These are phyloP conservation scores for Hyppa rectilinea DNA, from an alignment of 2,888 invertebrate species.

Conservation along the genomic window DNA sequence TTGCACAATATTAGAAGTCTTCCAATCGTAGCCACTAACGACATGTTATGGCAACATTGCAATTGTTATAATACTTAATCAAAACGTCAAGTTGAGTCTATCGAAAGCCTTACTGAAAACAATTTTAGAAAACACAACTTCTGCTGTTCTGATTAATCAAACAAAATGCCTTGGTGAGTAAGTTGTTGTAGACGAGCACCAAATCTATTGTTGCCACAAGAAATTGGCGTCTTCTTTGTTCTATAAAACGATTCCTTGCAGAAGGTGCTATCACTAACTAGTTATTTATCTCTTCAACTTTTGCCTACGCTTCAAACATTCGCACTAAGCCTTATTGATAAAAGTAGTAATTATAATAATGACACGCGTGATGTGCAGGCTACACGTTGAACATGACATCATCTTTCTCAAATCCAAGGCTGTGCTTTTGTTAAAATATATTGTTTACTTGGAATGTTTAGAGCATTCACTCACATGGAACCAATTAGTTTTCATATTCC, in stretches of 20 bases:
- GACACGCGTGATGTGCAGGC: conserved; percentile 43
- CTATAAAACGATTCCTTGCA: no score
- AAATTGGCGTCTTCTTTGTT: no score
- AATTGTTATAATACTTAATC: conserved; percentile 19
- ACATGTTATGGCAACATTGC: conserved; percentile 22
- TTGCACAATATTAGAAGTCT: conserved; percentile 11
- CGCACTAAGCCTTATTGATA: conserved; percentile 32
- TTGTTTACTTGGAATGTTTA: conserved; percentile 58
- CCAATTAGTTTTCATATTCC: conserved; percentile 41
- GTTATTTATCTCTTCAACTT: conserved; percentile 15
- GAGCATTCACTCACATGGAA: conserved; percentile 56
- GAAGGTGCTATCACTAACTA: conserved; percentile 12
- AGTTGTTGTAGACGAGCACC: not conserved
- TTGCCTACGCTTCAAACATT: conserved; percentile 53
- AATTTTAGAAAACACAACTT: not conserved
- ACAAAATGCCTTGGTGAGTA: not conserved
- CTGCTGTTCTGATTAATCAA: not conserved
- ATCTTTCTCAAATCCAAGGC: conserved; percentile 46
- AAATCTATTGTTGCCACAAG: no score
- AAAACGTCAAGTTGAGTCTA: not conserved
- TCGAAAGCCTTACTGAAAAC: conserved; percentile 12
- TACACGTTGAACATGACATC: conserved; percentile 47
- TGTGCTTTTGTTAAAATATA: conserved; percentile 54
- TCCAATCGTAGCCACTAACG: conserved; percentile 20
- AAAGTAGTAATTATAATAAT: conserved; percentile 63